These are phyloP conservation scores for Littorina saxatilis DNA, from an alignment of 1,140 invertebrate species.

Conservation along the genomic window DNA sequence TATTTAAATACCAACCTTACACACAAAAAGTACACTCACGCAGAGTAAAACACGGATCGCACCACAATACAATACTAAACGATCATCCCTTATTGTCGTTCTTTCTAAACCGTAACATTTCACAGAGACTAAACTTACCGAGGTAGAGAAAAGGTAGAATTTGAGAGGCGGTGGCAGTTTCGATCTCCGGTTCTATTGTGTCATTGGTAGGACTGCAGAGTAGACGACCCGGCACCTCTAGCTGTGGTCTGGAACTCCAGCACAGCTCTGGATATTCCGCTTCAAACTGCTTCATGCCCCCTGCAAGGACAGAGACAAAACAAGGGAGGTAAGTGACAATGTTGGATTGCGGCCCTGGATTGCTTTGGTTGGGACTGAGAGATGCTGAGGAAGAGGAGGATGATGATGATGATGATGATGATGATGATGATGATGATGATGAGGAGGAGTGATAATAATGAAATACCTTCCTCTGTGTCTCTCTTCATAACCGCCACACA, in stretches of 20 bases:
- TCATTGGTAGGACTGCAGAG: conserved; percentile 72
- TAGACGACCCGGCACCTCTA: conserved; percentile 61
- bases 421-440: too few relatives aligned
- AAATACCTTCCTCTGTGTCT: too few relatives aligned
- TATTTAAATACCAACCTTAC: too few relatives aligned
- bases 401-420: too few relatives aligned
- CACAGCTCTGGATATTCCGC: conserved; percentile 72
- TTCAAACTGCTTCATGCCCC: conserved; percentile 76
- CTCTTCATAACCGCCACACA: conserved; percentile 29
- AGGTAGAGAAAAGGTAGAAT: conserved; percentile 92
- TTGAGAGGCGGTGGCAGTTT: conserved; percentile 86
- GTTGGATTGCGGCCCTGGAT: background rate
- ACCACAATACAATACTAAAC: too few relatives aligned
- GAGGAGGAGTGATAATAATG: too few relatives aligned
- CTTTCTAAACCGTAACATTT: too few relatives aligned
- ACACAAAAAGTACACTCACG: too few relatives aligned
- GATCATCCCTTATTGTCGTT: too few relatives aligned
- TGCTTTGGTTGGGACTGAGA: background rate
- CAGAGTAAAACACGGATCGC: too few relatives aligned
- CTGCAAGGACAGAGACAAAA: conserved; percentile 63
- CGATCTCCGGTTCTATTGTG: conserved; percentile 79
- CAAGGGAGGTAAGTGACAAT: too few relatives aligned
- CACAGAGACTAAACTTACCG: conserved; percentile 69
- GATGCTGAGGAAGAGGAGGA: background rate
- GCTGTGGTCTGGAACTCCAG: conserved; percentile 56